A percentile compares a stretch with the other conserved stretches of the same genome.
These are phyloP conservation scores for Macrocentrus cingulum DNA, from an alignment of 1,140 invertebrate genomes.

Conservation along the genomic window DNA sequence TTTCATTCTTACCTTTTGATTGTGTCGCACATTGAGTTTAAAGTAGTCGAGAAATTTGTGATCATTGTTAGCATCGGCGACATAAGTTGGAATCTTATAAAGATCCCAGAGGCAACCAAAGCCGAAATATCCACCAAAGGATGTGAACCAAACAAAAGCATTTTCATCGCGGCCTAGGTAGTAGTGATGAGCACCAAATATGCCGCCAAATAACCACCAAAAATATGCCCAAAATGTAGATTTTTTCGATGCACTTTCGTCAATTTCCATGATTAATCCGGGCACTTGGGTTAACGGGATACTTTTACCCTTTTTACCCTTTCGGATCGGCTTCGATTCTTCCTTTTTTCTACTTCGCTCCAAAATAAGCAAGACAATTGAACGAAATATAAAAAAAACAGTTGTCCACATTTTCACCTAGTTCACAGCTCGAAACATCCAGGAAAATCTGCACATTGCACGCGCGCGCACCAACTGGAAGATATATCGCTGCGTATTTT, in stretches of 20 bases:
- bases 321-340: no score
- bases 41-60: conserved; percentile 69
- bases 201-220: conserved; percentile 83
- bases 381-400: no score
- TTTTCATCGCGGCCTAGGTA: conserved; percentile 88
- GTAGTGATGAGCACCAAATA: conserved; percentile 87
- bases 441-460: no score
- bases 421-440: not conserved
- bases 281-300: no score
- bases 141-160: conserved; percentile 85
- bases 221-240: conserved; percentile 67
- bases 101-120: conserved; percentile 85
- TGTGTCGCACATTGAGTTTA: conserved; percentile 63
- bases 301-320: no score
- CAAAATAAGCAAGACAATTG: no score
- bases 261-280: not conserved
- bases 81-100: conserved; percentile 83
- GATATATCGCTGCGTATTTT: no score
- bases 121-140: conserved; percentile 83
- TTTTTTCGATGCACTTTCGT: conserved; percentile 26
- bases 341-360: no score
- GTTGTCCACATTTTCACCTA: not conserved
- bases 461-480: no score
- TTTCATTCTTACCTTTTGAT: conserved; percentile 67
- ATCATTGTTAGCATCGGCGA: conserved; percentile 83